Base-by-base conservation (phyloP, 2,113 vertebrate genomes). In the Barbus barbus region DNA sequence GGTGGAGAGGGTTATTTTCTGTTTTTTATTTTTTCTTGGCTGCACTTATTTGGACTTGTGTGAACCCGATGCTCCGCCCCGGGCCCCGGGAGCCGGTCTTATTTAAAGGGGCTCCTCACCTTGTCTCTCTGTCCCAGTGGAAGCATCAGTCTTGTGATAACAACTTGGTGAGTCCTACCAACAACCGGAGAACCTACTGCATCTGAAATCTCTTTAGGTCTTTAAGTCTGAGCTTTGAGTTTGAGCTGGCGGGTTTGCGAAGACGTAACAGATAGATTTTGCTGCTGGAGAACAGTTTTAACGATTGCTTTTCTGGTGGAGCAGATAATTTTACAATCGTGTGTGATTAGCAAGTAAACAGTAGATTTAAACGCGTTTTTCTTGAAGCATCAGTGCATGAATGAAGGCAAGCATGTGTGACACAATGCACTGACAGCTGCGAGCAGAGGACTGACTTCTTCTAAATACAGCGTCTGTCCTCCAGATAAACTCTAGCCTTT, bases 11-110 rank as follows among this genome's bases (percentile, higher is more conserved):
- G 84, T 78, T 89, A 60, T 83, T 87, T 82, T 87, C 51, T 89
- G 24, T 33, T 75, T 91, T 91, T 91, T 90, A 86, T 91, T 91
- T 90, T 90, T 87, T 78, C 83, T 89, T 46, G 18, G 67, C 84
- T 91, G 92, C 75, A 90, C 94, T 89, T 94, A 93, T 95, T 94
- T 94, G 94, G 94, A 90, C 89, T 92, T 91, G 83, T 91, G 86
- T 91, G 87, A 92, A 94, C 89, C 84, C 86, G 16, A 38, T n/a
- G 90, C 88, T 85, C 92, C 92, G 41, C 94, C 94, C 89, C 91
- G 87, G 90, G 82, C 89, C 90, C 91, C 88, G 73, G 51, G 48
- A 83, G 36, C 6, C 67, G 71, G 83, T 86, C 89, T 88, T 94
- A 95, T 95, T 93, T 95, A 94, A 94, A 74, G 65, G 83, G 87